Evolutionary conservation across 2,113 vertebrate species (phyloP), one percentile per base, ranked within the genome.

Genomic region (Copsychus sechellarum): DNA sequence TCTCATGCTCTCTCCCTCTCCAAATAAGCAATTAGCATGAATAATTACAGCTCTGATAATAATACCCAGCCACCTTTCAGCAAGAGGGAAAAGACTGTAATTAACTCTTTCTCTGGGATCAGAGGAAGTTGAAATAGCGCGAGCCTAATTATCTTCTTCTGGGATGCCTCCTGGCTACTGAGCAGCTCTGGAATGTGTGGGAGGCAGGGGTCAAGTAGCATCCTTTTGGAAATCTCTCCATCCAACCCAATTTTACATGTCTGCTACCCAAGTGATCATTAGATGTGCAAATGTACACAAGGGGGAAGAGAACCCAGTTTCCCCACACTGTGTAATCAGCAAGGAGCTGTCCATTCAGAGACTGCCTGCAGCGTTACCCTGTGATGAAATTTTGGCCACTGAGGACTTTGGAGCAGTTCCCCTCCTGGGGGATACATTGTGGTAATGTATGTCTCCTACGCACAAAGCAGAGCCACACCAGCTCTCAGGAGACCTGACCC

Each of bases 1-100:
- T 74, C 90, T 69, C 69, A 9, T 43, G 78, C 83, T 72, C 85
- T 64, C 86, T 85, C 83, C 89, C 84, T 97, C 93, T 95, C 95
- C 94, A 97, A 97, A 96, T 95, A 97, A 96, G 96, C 82, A 97
- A 97, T 97, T 97, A 97, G 96, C 96, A 97, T 97, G 97, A 97
- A 97, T 97, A 97, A 97, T 97, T 97, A 97, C 92, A 94, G 95
- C 92, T 93, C 84, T 91, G 92, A 93, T 95, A 94, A 96, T 97
- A 95, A 95, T 92, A 96, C 57, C 82, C 96, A 97, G 93, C 92
- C 93, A 97, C 96, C 95, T 97, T 97, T 91, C 95, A 97, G 96
- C 94, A 93, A 97, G 78, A 94, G 95, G 94, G 91, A 93, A 42
- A 95, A 96, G 87, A 84, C 92, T 95, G 76, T 95, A 97, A 97